Conservation (phyloP, 1,140 invertebrate genomes). For the Trialeurodes vaporariorum region DNA sequence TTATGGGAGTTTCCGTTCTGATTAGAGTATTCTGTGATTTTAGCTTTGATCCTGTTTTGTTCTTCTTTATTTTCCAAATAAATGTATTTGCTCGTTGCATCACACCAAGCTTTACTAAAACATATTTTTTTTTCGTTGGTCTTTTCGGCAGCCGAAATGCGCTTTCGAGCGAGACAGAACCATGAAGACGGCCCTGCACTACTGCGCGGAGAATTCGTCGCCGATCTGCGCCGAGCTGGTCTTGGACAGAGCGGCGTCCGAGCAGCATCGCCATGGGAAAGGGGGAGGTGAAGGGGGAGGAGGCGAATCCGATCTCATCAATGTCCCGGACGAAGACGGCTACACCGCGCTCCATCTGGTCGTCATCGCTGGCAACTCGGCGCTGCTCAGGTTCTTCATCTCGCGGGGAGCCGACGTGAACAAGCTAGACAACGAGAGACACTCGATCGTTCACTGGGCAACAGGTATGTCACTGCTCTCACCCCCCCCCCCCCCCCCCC, state of each 20-base stretch:
- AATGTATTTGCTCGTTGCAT: too few relatives aligned
- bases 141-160: constrained; percentile 49
- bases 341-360: constrained; percentile 87
- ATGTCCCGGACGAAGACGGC: constrained; percentile 78
- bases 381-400: constrained; percentile 65
- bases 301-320: constrained; percentile 48
- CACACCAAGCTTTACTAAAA: too few relatives aligned
- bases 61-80: too few relatives aligned
- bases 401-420: constrained; percentile 76
- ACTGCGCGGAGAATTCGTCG: constrained; percentile 65
- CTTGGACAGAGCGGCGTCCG: constrained; percentile 52
- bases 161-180: constrained; percentile 60
- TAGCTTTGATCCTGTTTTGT: too few relatives aligned
- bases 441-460: constrained; percentile 97
- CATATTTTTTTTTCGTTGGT: too few relatives aligned
- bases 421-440: constrained; percentile 80
- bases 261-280: too few relatives aligned
- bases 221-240: constrained; percentile 52
- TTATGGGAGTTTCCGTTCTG: too few relatives aligned
- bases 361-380: constrained; percentile 78
- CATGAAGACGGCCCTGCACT: constrained; percentile 80
- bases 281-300: too few relatives aligned
- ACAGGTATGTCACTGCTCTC: too few relatives aligned
- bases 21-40: too few relatives aligned
- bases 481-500: too few relatives aligned